Evolutionary conservation across 2,888 invertebrate genomes (phyloP), one percentile per base, ranked within the genome.

Genomic region (Microplitis deprimator): DNA sequence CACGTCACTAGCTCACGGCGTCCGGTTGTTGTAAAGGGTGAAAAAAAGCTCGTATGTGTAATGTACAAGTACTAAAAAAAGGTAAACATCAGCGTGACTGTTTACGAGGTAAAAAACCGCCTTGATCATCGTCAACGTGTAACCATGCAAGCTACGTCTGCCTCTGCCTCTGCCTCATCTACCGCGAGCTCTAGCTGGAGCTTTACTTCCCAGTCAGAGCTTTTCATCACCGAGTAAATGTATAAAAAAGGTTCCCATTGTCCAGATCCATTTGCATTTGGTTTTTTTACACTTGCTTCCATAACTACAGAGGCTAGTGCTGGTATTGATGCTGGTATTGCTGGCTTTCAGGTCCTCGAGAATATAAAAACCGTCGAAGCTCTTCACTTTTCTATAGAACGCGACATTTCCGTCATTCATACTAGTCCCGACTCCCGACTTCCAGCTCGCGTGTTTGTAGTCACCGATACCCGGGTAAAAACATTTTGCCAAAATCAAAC

Each of bases 341-440:
- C 20, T 65, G 68, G 74, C 74, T 75, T 75, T 75, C 74, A 75
- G 68, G 68, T 41, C 68, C 74, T 75, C 74, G 39, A 75, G 65
- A 17, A 41, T 39, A 73, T 61, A 73, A 72, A 73, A 73, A 50
- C 62, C 62, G 40, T 73, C 72, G 72, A 64, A 40, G 64, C 72
- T 73, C 16, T 64, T 64, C 38, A 20, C 59, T n/a, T 70, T n/a
- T 70, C 39, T 13, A 40, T 50, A 39, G 38, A 50, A 64, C 41
- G 60, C 38, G n/a, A 69, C 50, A 29, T 70, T 70, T 70, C 70
- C 70, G 39, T 5, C 70, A n/a, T 39, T 38, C 64, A 64, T 39
- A 64, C 40, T 50, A 50, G 29, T 41, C 6, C 61, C 20, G 29
- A 29, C 29, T 29, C 29, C 29, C 29, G 29, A 29, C 29, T 29